Base-by-base conservation (phyloP, 2,113 vertebrate genomes). In the Tyto alba region DNA sequence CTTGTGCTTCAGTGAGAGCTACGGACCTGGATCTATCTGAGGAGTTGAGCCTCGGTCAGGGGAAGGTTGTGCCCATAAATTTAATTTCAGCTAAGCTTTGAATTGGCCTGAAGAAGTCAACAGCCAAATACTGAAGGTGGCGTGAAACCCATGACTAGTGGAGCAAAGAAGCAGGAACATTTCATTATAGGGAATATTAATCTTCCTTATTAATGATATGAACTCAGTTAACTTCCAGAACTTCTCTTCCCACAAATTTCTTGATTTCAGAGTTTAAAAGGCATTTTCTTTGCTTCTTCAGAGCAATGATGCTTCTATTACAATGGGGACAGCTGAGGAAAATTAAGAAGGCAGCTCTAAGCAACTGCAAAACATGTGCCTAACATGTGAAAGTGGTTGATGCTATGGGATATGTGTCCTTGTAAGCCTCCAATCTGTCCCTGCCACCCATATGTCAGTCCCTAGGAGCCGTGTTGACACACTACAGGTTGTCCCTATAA, bases 241-340 rank as follows among this genome's bases (percentile, higher is more conserved):
- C 16, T 57, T 73, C 72, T 43, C 57, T 95, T 85, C 79, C 57
- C 53, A 85, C 29, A 47, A 68, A 4, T 25, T 47, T 81, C 38
- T 77, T 81, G n/a, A 74, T 75, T 91, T 91, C 40, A 59, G 25
- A 59, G 79, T 75, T 71, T 60, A 48, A 87, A 87, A 76, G 41
- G 13, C 9, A 47, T 67, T 85, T 89, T 95, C 27, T 68, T 76
- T 88, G 71, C 59, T 75, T 66, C 75, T 82, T 62, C 40, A 17
- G 71, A 73, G 27, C 21, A 56, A 40, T 12, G 75, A 47, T 40
- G 26, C 40, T 91, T 73, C 82, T 85, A 69, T 69, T 78, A 30
- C 74, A 78, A 30, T 36, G 64, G 59, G 38, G 17, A 84, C 87
- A 97, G 77, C 92, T 89, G 89, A 95, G 68, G 77, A 68, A 47